Conservation (phyloP, 1,140 invertebrate species). For the Drosophila chauvacae region DNA sequence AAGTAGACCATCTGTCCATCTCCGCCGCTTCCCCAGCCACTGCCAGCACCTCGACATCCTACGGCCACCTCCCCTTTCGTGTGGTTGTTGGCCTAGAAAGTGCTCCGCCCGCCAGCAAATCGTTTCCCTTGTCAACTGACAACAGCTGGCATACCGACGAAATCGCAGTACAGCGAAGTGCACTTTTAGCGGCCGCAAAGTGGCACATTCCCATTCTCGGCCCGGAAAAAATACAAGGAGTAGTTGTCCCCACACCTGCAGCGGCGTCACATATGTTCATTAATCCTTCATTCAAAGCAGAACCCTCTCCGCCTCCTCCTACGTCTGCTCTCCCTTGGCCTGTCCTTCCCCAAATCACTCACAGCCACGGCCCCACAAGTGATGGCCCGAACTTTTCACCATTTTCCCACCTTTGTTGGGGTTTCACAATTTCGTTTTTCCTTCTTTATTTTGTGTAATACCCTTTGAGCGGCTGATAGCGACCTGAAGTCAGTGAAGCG, state of each 20-base stretch:
- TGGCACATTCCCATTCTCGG: constrained; percentile 35
- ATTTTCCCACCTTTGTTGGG: constrained; percentile 26
- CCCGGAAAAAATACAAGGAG: constrained; percentile 3
- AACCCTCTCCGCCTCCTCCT: constrained; percentile 3
- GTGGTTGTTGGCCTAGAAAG: constrained; percentile 44
- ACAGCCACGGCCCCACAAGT: constrained; percentile 47
- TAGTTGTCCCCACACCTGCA: constrained; percentile 21
- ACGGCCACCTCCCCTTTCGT: constrained; percentile 12
- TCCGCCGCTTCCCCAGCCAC: constrained; percentile 8
- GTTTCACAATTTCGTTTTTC: background rate
- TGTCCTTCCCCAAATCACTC: constrained; percentile 68
- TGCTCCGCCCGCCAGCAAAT: constrained; percentile 35
- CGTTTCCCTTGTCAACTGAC: constrained; percentile 57
- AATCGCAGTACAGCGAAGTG: constrained; percentile 74
- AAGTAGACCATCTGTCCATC: constrained; percentile 56
- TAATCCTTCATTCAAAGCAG: constrained; percentile 78
- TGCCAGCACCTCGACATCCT: constrained; percentile 3
- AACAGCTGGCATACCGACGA: constrained; percentile 56
- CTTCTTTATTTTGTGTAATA: constrained; percentile 1
- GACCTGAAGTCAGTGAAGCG: background rate
- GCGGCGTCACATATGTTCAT: constrained; percentile 57
- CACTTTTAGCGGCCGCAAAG: constrained; percentile 74
- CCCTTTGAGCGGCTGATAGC: constrained; percentile 2
- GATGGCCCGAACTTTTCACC: constrained; percentile 43
- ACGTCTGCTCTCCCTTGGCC: constrained; percentile 16